Percentiles rank a stretch among this genome's conserved stretches.
phyloP scores from a whole-genome alignment of 2,888 invertebrate species.

The Cephus rjabovi region DNA sequence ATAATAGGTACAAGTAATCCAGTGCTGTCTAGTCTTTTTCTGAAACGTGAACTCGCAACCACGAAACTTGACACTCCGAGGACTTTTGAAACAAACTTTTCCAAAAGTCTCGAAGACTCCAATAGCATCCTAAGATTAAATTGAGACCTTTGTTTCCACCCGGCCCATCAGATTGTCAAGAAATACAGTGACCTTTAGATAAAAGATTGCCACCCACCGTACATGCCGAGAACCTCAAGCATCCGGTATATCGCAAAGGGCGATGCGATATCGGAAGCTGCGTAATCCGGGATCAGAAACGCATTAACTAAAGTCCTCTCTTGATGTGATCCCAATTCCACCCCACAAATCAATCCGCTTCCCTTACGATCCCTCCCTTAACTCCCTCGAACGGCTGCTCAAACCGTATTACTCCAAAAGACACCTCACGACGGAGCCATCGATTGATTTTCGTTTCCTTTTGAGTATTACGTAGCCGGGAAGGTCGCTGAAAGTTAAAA shows the following conservation, averaged over 20 bases:
- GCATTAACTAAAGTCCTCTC: constrained; percentile 26
- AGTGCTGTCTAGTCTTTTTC: neutral
- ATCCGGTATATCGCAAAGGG: constrained; percentile 19
- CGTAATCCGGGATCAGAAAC: constrained; percentile 25
- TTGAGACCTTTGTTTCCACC: neutral
- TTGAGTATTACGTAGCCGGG: neutral
- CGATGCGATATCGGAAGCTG: constrained; percentile 20
- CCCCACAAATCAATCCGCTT: constrained; percentile 35
- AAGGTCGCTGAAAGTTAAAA: neutral
- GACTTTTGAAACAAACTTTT: neutral
- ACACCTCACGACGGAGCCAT: neutral
- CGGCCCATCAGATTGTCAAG: neutral
- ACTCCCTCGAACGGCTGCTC: neutral
- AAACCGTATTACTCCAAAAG: constrained; percentile 3
- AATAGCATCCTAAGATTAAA: neutral
- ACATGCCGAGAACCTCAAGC: constrained; percentile 8
- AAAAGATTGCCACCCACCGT: neutral
- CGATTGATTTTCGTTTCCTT: neutral
- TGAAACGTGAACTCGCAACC: neutral
- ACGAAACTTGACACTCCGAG: neutral
- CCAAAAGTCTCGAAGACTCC: neutral
- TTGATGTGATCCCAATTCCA: constrained; percentile 25
- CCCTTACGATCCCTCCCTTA: constrained; percentile 23
- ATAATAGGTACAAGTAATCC: neutral
- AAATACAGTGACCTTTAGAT: neutral